Evolutionary conservation across 1,140 invertebrate genomes (phyloP).

Genomic region (Atta cephalotes): DNA sequence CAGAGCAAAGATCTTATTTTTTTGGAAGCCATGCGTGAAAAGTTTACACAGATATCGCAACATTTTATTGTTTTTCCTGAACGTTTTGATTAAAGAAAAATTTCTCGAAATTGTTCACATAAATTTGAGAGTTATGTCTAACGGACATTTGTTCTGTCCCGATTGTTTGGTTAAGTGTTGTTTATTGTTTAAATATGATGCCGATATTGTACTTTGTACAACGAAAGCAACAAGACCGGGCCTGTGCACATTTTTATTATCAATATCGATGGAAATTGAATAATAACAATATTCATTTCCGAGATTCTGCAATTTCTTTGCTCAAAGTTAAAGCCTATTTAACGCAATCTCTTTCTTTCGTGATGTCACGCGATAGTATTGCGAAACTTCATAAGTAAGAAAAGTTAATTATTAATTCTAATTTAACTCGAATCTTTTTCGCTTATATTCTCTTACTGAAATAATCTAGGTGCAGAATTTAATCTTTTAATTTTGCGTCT

Average conservation of each 20-base stretch:
- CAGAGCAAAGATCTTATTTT: conserved; percentile 27
- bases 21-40: neutral
- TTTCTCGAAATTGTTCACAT: conserved; percentile 9
- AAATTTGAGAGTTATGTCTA: conserved; percentile 11
- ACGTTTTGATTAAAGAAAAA: conserved; percentile 16
- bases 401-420: conserved; percentile 28
- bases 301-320: conserved; percentile 41
- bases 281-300: neutral
- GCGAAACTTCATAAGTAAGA: conserved; percentile 2
- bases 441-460: neutral
- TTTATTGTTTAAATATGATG: conserved; percentile 37
- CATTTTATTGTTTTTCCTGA: conserved; percentile 5
- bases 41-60: neutral
- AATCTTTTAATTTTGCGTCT: conserved; percentile 76
- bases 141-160: conserved; percentile 3
- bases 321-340: conserved; percentile 35
- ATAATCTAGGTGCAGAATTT: conserved; percentile 65
- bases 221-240: conserved; percentile 29
- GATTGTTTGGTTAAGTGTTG: conserved; percentile 29
- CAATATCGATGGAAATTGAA: conserved; percentile 4
- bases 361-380: conserved; percentile 7
- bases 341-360: neutral
- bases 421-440: conserved; percentile 8
- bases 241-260: conserved; percentile 31
- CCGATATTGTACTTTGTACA: neutral